Evolutionary conservation across 2,888 invertebrate genomes (phyloP), one percentile per base, ranked within the genome.

Genomic region (Brachynemurus nebulosus): DNA sequence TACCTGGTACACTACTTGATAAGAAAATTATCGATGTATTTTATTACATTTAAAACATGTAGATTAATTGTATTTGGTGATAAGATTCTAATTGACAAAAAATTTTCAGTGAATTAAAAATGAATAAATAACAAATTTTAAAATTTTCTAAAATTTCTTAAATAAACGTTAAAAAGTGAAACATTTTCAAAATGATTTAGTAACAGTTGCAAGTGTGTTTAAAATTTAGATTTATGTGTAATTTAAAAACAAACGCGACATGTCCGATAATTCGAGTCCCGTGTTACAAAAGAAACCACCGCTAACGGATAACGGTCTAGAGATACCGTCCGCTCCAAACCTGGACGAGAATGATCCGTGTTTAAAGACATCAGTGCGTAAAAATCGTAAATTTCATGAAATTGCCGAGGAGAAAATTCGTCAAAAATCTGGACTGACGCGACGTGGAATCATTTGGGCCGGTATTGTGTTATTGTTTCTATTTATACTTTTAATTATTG

Each of bases 401-500:
- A 16, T 37, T n/a, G 55, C 51, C 12, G 58, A 51, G 44, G 48
- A 48, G 21, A 53, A 50, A 34, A 43, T 59, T 35, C 51, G 58
- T 27, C 51, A 57, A 25, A 57, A 55, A 48, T 56, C 59, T 17
- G 59, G 59, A 27, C 52, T 62, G n/a, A 51, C 55, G 4, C 53
- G 53, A 25, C 51, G 52, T 33, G 58, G 58, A 40, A 47, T 61
- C 21, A 52, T 57, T 33, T 47, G 55, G 17, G 54, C 55, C 38
- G 46, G 50, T 12, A 55, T 49, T 23, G 49, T 61, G 45, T 42
- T 58, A 27, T 30, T 57, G 20, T 42, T 64, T 16, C 52, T 67
- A 35, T 54, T 68, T 25, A 42, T 70, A 25, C 57, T 70, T 39
- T 51, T 70, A 17, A 52, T 71, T 36, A 57, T 65, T 23, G 59